These are phyloP conservation scores for Monoplex corrugatus DNA, from an alignment of 2,888 invertebrate species.

Conservation along the genomic window DNA sequence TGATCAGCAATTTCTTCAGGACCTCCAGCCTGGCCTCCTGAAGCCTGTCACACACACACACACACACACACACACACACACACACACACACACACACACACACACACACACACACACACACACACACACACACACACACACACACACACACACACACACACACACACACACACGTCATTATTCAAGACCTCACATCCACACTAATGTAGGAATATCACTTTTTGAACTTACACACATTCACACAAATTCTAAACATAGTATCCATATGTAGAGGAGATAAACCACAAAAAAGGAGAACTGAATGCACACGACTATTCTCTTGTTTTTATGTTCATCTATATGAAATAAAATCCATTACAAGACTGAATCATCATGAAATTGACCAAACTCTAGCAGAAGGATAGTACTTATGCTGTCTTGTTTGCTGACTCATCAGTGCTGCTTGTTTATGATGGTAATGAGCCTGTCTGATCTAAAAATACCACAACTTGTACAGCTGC, in stretches of 20 bases:
- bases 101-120: background rate
- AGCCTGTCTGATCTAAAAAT: too few species aligned
- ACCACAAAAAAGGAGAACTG: too few species aligned
- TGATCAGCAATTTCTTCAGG: conserved; percentile 85
- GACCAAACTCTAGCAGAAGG: too few species aligned
- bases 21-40: conserved; percentile 83
- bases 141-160: background rate
- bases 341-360: too few species aligned
- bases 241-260: background rate
- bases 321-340: too few species aligned
- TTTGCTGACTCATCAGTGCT: too few species aligned
- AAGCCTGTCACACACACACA: conserved; percentile 66
- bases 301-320: too few species aligned
- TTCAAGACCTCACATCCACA: background rate
- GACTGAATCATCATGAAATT: too few species aligned
- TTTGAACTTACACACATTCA: background rate
- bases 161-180: background rate
- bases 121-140: background rate
- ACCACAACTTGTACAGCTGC: too few species aligned
- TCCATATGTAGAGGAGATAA: too few species aligned
- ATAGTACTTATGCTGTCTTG: too few species aligned
- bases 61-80: conserved; percentile 68
- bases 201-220: background rate
- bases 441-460: too few species aligned
- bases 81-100: background rate